Base-by-base conservation (phyloP, 2,113 vertebrate genomes). In the Cinclus mexicanus region DNA sequence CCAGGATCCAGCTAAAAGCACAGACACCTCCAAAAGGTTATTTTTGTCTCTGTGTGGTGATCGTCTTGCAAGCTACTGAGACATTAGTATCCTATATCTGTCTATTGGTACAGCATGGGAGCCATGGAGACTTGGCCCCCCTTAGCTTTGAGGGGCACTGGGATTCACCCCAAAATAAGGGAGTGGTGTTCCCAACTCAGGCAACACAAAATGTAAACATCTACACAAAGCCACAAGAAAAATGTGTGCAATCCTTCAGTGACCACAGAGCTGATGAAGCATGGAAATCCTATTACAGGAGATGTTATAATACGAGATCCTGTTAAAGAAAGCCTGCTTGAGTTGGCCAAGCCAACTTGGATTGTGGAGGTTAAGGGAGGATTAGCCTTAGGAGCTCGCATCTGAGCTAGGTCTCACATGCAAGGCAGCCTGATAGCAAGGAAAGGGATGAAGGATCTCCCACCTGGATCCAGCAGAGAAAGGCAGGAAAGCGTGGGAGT, bases 401-500 rank as follows among this genome's bases (percentile, higher is more conserved):
- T 76, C 33, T 77, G 56, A 46, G 25, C 15, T 50, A 37, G 18
- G 26, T 47, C 10, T 79, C 52, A 31, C 11, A 22, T 11, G 18
- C 33, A 57, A 88, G 35, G 23, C 39, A 92, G 21, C 14, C 46
- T 87, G 25, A 1, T 0, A 7, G 33, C 52, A 77, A 65, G 29
- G 33, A 93, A 12, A 50, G 14, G 19, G 12, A 24, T 50, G 46
- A 75, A 53, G 19, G 35, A 26, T 79, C 7, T 94, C 95, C 67
- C 67, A 98, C 98, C 98, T 98, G 91, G 97, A 55, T 96, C 98
- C 98, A 57, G 97, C 98, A 4, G 99, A 98, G 95, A 99, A 99
- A 20, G 99, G 98, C 70, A 99, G 89, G 90, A 98, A 99, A 9
- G 99, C 98, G 3, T 99, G 97, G 28, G 98, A 96, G 1, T 99